A percentile compares a stretch with the other conserved stretches of the same genome.
Evolutionary conservation across 2,797 vertebrate species (phyloP).

Genomic region (Sandelia bainsii): DNA sequence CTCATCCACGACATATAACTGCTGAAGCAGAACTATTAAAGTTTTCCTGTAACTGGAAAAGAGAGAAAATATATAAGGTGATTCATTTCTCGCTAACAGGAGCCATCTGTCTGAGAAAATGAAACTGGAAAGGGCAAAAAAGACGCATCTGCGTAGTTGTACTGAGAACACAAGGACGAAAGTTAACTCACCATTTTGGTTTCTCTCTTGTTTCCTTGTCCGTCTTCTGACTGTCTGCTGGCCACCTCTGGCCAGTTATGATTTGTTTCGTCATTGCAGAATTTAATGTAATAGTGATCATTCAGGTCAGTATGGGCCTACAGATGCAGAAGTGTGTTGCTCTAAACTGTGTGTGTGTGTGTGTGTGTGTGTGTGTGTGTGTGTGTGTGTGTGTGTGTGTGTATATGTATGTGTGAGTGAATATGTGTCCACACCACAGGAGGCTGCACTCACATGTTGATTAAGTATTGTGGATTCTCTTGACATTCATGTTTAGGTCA

Average conservation of each 20-base stretch:
- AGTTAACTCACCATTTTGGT: neutral
- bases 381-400: slow-evolving; percentile 14
- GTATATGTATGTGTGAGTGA: neutral
- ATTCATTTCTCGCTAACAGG: slow-evolving; percentile 20
- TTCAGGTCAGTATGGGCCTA: too few species aligned
- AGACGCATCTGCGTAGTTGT: slow-evolving; percentile 6
- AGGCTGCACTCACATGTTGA: slow-evolving; percentile 38
- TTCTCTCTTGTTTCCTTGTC: neutral
- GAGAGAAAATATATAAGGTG: neutral
- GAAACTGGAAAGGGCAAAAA: neutral
- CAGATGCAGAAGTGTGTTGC: neutral
- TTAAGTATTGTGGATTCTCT: slow-evolving; percentile 49
- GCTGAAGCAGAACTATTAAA: slow-evolving; percentile 3
- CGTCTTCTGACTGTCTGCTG: neutral
- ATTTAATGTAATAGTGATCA: too few species aligned
- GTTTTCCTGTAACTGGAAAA: slow-evolving; percentile 1
- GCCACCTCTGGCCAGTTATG: neutral
- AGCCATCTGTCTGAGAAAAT: neutral
- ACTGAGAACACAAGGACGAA: neutral
- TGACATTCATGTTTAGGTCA: slow-evolving; percentile 52
- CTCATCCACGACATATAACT: slow-evolving; percentile 11
- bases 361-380: neutral
- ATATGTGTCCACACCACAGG: slow-evolving; percentile 31
- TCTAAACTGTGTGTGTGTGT: too few species aligned
- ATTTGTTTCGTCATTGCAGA: too few species aligned